These are phyloP conservation scores for Crax fasciolata DNA, from an alignment of 2,797 vertebrate species.

Conservation along the genomic window DNA sequence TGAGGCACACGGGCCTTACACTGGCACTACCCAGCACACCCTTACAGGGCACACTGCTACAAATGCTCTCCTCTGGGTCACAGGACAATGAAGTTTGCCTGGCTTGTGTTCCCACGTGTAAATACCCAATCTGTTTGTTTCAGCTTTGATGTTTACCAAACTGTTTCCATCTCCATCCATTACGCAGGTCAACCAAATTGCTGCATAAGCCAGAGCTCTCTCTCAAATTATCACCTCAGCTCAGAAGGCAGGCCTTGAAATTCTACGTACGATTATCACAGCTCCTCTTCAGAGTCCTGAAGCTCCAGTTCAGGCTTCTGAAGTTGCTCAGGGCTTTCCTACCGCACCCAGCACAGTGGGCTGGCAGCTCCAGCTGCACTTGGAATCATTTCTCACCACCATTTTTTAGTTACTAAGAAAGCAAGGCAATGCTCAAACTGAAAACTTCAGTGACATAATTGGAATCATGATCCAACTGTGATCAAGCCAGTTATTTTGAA, in stretches of 20 bases:
- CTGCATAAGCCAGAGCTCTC: background rate
- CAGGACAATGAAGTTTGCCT: background rate
- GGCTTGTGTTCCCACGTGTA: background rate
- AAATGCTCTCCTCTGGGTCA: background rate
- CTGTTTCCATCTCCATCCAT: background rate
- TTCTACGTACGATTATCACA: fast-evolving
- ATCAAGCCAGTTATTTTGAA: background rate
- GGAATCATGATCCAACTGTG: background rate
- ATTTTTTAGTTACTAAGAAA: background rate
- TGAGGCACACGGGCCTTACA: fast-evolving
- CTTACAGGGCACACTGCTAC: background rate
- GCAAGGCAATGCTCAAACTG: background rate
- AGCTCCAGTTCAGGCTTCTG: background rate
- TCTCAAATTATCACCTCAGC: background rate
- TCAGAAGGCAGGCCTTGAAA: background rate
- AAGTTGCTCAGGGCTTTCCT: background rate
- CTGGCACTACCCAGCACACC: background rate
- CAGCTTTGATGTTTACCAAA: background rate
- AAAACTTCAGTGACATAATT: background rate
- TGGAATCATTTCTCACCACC: background rate
- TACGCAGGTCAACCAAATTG: background rate
- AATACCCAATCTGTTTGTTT: background rate
- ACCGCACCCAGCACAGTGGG: background rate
- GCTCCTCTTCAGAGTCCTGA: background rate
- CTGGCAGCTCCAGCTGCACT: background rate